Evolutionary conservation across 2,113 vertebrate genomes (phyloP).

Genomic region (Cynocephalus volans): DNA sequence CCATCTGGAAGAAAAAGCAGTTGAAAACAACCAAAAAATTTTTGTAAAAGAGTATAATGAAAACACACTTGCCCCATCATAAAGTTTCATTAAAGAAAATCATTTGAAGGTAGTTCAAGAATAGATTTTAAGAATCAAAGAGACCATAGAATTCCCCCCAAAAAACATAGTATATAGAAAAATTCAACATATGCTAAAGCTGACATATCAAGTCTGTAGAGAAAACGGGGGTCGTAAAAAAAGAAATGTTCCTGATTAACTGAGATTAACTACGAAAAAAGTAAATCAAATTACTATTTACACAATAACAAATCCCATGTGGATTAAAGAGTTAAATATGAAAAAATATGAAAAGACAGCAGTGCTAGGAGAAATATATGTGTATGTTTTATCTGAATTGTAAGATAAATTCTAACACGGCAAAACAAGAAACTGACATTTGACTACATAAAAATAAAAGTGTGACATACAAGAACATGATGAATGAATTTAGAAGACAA

Average conservation of each 20-base stretch:
- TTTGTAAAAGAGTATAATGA: constrained; percentile 40
- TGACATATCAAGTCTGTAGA: background rate
- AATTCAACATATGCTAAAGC: background rate
- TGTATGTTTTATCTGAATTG: background rate
- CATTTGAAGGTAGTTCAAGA: constrained; percentile 32
- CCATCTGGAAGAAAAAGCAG: background rate
- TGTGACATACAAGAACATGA: background rate
- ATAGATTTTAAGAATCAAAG: constrained; percentile 31
- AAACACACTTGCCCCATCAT: background rate
- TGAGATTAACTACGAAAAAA: background rate
- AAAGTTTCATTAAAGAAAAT: constrained; percentile 23
- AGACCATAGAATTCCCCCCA: background rate
- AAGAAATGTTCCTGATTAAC: background rate
- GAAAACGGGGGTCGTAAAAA: background rate
- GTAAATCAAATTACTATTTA: background rate
- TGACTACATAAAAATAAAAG: constrained; percentile 14
- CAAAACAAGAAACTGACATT: background rate
- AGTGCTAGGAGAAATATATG: background rate
- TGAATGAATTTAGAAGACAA: background rate
- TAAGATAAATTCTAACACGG: background rate
- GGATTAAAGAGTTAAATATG: background rate
- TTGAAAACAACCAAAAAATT: constrained; percentile 51
- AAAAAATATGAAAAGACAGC: background rate
- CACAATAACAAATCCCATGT: background rate
- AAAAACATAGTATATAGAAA: background rate